Percentiles rank a stretch among this genome's conserved stretches.
phyloP scores from a whole-genome alignment of 64 coral and sea anemone species.

The Pocillopora damicornis region DNA sequence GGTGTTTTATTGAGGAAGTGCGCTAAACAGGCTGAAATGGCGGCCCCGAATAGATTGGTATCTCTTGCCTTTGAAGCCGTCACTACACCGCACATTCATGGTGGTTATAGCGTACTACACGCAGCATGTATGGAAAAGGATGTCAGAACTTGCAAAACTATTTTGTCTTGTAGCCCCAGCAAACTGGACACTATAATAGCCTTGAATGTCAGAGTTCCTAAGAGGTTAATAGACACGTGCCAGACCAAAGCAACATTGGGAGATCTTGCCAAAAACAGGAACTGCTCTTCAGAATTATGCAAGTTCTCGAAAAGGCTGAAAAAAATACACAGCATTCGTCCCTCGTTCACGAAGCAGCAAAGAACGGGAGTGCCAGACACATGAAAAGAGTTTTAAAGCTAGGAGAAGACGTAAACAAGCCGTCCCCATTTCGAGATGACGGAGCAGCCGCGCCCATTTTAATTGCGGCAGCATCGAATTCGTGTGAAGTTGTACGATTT shows the following conservation, averaged over 20 bases:
- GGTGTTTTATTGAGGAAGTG: neutral
- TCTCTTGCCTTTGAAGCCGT: constrained; percentile 26
- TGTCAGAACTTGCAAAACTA: neutral
- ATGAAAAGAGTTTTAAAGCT: constrained; percentile 22
- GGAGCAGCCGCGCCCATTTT: constrained; percentile 1
- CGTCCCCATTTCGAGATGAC: constrained; percentile 26
- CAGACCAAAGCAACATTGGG: neutral
- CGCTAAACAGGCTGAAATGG: neutral
- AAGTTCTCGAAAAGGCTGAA: constrained; percentile 2
- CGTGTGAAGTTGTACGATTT: constrained; percentile 18
- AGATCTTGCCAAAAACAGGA: constrained; percentile 4
- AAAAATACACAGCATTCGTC: neutral
- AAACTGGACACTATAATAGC: constrained; percentile 28
- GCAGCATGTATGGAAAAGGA: constrained; percentile 18
- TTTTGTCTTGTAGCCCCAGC: constrained; percentile 31
- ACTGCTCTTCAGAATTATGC: neutral
- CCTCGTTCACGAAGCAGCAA: constrained; percentile 23
- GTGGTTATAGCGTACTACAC: constrained; percentile 7
- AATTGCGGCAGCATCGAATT: constrained; percentile 28
- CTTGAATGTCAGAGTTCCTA: neutral
- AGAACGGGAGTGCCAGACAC: constrained; percentile 9
- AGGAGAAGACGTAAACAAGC: constrained; percentile 17
- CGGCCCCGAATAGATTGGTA: neutral
- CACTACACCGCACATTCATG: neutral
- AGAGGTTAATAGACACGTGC: neutral